Base-by-base conservation (phyloP, 2,797 vertebrate genomes). In the Phylloscopus collybita region DNA sequence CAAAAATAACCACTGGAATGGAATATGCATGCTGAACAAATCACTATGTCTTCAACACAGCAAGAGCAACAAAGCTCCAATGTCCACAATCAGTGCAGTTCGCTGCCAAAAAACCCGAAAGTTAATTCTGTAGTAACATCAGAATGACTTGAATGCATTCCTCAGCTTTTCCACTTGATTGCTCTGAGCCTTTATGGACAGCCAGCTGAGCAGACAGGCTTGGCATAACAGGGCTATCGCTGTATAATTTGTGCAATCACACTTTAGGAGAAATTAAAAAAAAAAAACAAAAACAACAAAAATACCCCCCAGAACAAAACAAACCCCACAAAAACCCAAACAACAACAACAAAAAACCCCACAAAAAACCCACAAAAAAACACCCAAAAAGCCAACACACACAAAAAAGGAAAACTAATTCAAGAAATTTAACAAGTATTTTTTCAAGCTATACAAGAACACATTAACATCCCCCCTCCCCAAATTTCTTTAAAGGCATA, bases 21-120 rank as follows among this genome's bases (percentile, higher is more conserved):
- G 64, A 92, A 80, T 51, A 93, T n/a, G n/a, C 21, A 60, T n/a
- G 67, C 88, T 82, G 95, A 95, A 97, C 84, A 90, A 95, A 93
- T 38, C 44, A 40, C 81, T 73, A 21, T 7, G 3, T 90, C 85
- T 94, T 95, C 66, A 90, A 61, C 76, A 23, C 5, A 21, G 53
- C 80, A 88, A 73, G 57, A 94, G 36, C 16, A 30, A 40, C 67
- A 81, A 84, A 76, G 76, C 84, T 60, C 50, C 79, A 30, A 1
- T 34, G 84, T 38, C 95, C 56, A 9, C 59, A 76, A 45, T 50
- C 51, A 27, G 30, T 15, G 75, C 50, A 47, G 66, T 11, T 80
- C 67, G 88, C 66, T 84, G 79, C 5, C 9, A 78, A 67, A 70
- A 86, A 51, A 76, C 3, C 53, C 25, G 76, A 21, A 66, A 83